Evolutionary conservation across 2,888 invertebrate species (phyloP).

Genomic region (Oscheius sp.): DNA sequence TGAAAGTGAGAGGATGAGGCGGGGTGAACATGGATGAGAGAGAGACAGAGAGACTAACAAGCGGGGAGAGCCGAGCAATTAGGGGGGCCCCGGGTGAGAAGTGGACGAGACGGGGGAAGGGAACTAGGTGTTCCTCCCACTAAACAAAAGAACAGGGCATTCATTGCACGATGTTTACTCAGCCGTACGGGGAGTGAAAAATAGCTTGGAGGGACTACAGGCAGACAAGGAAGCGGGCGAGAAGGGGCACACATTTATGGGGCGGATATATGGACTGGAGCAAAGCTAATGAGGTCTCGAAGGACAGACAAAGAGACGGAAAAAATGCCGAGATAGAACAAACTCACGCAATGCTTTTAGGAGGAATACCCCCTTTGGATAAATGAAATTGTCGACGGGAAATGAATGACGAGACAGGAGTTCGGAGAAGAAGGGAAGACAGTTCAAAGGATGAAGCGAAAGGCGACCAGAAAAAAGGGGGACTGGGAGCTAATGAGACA

Average conservation of each 20-base stretch:
- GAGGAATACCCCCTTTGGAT: background rate
- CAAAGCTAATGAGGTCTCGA: slow-evolving; percentile 32
- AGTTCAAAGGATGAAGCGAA: background rate
- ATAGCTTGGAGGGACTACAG: background rate
- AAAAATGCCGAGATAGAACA: slow-evolving; percentile 24
- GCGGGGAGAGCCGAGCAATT: background rate
- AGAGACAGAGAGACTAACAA: slow-evolving; percentile 24
- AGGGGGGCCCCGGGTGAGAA: too few species aligned
- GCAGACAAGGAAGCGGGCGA: slow-evolving; percentile 5
- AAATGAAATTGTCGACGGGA: slow-evolving; percentile 2
- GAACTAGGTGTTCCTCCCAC: background rate
- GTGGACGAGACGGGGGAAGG: too few species aligned
- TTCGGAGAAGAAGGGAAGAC: background rate
- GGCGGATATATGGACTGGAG: slow-evolving; percentile 21
- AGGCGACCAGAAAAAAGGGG: background rate
- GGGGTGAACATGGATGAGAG: background rate
- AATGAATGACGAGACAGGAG: background rate
- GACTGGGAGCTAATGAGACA: slow-evolving; percentile 22
- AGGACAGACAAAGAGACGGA: slow-evolving; percentile 34
- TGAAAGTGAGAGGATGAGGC: slow-evolving; percentile 1
- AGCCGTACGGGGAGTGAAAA: background rate
- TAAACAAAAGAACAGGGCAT: background rate
- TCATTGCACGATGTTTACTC: background rate
- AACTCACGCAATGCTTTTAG: slow-evolving; percentile 24
- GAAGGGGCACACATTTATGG: slow-evolving; percentile 11